phyloP scores from a whole-genome alignment of 2,888 invertebrate species.

The Epinotia demarniana region DNA sequence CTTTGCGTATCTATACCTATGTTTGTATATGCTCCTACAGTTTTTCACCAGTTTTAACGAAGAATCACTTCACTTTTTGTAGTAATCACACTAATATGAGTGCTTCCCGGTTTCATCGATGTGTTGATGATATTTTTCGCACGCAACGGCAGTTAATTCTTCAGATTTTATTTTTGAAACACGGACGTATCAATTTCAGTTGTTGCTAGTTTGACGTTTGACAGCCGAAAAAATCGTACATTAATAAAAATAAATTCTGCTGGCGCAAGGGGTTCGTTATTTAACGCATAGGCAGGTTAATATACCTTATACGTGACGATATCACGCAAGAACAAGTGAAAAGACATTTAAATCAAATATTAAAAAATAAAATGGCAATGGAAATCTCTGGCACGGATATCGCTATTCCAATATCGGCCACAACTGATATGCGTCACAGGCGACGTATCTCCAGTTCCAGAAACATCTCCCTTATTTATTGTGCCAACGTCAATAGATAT shows the following conservation, averaged over 20 bases:
- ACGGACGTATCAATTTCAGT: too few relatives aligned
- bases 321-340: not conserved
- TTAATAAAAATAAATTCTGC: constrained; percentile 1
- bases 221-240: not conserved
- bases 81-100: too few relatives aligned
- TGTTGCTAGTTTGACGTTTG: too few relatives aligned
- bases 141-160: too few relatives aligned
- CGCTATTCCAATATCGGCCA: not conserved
- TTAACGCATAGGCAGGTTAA: not conserved
- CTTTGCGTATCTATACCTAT: too few relatives aligned
- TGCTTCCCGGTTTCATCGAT: too few relatives aligned
- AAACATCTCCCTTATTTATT: not conserved
- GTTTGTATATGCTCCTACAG: too few relatives aligned
- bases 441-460: not conserved
- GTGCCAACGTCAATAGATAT: not conserved
- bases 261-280: not conserved
- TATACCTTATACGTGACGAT: not conserved
- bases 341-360: not conserved
- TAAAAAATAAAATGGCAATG: not conserved
- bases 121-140: too few relatives aligned
- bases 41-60: too few relatives aligned
- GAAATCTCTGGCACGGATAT: too few relatives aligned
- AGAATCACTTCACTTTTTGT: too few relatives aligned
- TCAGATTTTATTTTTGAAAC: too few relatives aligned
- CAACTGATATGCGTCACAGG: not conserved